Conservation (phyloP, 2,113 vertebrate genomes). For the Triplophysa siluroides region DNA sequence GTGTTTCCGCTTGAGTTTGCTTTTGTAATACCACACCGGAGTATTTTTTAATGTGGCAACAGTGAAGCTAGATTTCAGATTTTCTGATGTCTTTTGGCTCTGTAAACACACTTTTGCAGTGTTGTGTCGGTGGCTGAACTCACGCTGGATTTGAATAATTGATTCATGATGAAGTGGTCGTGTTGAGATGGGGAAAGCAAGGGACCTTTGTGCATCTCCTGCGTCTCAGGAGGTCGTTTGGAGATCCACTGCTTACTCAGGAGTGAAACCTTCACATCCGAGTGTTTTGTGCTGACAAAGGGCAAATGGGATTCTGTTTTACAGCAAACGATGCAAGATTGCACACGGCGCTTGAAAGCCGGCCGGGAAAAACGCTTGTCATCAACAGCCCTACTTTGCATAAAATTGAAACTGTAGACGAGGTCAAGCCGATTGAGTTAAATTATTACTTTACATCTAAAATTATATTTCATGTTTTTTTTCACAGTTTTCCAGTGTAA, state of each 20-base stretch:
- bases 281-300: conserved; percentile 97
- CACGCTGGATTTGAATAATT: conserved; percentile 52
- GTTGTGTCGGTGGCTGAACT: not conserved
- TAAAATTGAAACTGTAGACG: conserved; percentile 82
- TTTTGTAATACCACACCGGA: no score
- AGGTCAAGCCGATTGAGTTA: not conserved
- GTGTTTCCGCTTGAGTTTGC: no score
- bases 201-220: conserved; percentile 72
- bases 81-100: not conserved
- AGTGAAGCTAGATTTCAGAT: not conserved
- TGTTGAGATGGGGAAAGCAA: conserved; percentile 56
- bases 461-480: not conserved
- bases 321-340: conserved; percentile 90
- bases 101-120: conserved; percentile 17
- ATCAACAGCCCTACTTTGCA: conserved; percentile 78
- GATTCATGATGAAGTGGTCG: conserved; percentile 64
- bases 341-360: conserved; percentile 83
- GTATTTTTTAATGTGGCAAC: not conserved
- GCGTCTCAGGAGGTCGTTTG: conserved; percentile 77
- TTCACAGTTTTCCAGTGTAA: no score
- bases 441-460: not conserved
- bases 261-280: conserved; percentile 94
- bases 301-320: conserved; percentile 85
- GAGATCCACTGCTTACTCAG: conserved; percentile 91
- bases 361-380: conserved; percentile 71